These are phyloP conservation scores for Illadopsis cleaveri DNA, from an alignment of 2,113 vertebrate species.

Conservation along the genomic window DNA sequence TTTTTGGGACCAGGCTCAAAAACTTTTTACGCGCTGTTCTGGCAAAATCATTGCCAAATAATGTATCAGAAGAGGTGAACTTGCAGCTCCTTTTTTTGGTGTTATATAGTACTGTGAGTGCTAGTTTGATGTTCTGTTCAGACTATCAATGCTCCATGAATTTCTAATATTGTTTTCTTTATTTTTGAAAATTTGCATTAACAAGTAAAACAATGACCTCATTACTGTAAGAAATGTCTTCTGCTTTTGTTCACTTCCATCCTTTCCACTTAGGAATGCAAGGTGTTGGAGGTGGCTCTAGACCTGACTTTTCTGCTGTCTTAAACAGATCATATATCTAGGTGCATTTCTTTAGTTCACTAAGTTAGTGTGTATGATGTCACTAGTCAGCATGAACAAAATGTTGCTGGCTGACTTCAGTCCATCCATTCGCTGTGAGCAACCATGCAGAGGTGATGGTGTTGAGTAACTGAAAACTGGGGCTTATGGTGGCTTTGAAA, in stretches of 20 bases:
- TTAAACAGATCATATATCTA: not conserved
- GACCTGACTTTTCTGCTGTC: not conserved
- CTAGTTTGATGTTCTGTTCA: not conserved
- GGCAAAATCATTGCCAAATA: not conserved
- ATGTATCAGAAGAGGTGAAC: not conserved
- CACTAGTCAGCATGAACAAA: not conserved
- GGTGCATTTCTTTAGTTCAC: not conserved
- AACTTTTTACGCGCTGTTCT: not conserved
- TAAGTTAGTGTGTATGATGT: not conserved
- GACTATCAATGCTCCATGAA: not conserved
- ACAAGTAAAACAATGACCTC: not conserved
- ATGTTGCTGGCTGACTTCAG: not conserved
- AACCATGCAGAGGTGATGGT: not conserved
- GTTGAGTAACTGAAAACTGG: not conserved
- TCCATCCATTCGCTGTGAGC: not conserved
- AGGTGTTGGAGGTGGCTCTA: not conserved
- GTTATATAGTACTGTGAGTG: not conserved
- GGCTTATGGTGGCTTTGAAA: not conserved
- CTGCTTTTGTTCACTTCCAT: not conserved
- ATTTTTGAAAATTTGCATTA: not conserved
- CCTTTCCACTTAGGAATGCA: not conserved
- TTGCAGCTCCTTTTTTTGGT: not conserved
- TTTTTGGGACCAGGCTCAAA: not conserved
- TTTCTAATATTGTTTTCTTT: not conserved
- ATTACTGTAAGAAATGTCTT: not conserved